phyloP scores from a whole-genome alignment of 2,797 vertebrate genomes.

The Phyllotis vaccarum region DNA sequence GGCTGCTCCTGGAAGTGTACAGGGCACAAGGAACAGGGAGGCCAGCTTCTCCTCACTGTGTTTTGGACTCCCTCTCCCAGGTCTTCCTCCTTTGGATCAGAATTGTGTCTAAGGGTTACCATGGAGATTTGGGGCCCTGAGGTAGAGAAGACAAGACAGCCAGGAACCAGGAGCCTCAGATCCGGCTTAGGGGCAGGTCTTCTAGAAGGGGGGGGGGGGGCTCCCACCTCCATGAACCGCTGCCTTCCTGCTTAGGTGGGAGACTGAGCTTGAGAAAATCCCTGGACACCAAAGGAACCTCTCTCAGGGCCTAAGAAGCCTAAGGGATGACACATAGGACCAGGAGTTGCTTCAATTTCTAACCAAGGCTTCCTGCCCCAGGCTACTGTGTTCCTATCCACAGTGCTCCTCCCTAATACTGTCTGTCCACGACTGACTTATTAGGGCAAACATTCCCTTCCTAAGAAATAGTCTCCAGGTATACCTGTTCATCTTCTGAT shows the following conservation, averaged over 20 bases:
- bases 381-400: not conserved
- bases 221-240: not conserved
- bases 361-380: not conserved
- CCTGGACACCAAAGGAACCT: not conserved
- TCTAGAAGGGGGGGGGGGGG: not conserved
- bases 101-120: constrained; percentile 73
- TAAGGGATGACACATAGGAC: not conserved
- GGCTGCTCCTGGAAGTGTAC: not conserved
- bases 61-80: not conserved
- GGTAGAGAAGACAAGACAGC: constrained; percentile 12
- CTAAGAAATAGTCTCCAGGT: too few species aligned
- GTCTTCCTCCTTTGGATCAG: constrained; percentile 28
- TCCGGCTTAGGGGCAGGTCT: constrained; percentile 25
- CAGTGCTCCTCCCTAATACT: not conserved
- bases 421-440: not conserved
- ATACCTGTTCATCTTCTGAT: too few species aligned
- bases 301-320: not conserved
- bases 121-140: constrained; percentile 66
- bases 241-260: not conserved
- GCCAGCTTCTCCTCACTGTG: not conserved
- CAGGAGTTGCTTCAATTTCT: not conserved
- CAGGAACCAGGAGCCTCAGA: constrained; percentile 59
- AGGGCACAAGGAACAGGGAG: not conserved
- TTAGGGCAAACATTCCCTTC: not conserved
- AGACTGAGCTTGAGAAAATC: not conserved